These are phyloP conservation scores for Malacoctenus gilli DNA, from an alignment of 2,797 vertebrate species.

Conservation along the genomic window DNA sequence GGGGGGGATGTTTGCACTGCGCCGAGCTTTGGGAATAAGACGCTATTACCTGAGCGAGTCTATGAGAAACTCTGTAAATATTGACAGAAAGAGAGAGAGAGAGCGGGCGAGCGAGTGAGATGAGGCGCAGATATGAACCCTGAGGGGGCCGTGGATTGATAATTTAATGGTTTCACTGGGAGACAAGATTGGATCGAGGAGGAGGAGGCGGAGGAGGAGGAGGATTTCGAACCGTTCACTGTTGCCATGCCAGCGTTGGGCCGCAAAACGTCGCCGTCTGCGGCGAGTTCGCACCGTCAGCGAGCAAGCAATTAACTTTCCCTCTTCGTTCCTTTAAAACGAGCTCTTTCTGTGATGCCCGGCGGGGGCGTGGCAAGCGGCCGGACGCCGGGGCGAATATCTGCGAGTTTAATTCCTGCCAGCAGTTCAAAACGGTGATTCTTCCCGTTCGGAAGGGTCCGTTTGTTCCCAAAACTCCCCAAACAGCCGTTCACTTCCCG, in stretches of 20 bases:
- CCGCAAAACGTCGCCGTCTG: constrained; percentile 9
- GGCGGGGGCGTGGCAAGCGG: too few species aligned
- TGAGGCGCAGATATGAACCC: constrained; percentile 63
- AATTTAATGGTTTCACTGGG: constrained; percentile 75
- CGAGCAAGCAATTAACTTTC: too few species aligned
- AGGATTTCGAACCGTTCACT: constrained; percentile 65
- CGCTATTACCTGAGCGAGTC: constrained; percentile 71
- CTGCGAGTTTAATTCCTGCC: too few species aligned
- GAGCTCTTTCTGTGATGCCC: too few species aligned
- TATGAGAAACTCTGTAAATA: constrained; percentile 72
- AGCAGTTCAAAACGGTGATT: too few species aligned
- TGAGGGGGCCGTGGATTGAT: constrained; percentile 57
- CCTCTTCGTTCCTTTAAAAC: too few species aligned
- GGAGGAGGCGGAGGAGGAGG: constrained; percentile 23
- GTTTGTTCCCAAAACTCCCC: too few species aligned
- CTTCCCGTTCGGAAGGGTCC: too few species aligned
- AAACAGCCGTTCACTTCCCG: too few species aligned
- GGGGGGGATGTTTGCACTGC: constrained; percentile 20
- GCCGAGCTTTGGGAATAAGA: constrained; percentile 65
- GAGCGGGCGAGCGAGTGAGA: constrained; percentile 32
- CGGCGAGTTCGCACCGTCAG: background rate
- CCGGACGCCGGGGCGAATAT: too few species aligned
- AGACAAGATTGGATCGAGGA: constrained; percentile 53
- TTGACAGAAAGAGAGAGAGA: constrained; percentile 55
- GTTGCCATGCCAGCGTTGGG: constrained; percentile 68